phyloP scores from a whole-genome alignment of 2,113 vertebrate genomes.

The Prionailurus viverrinus region DNA sequence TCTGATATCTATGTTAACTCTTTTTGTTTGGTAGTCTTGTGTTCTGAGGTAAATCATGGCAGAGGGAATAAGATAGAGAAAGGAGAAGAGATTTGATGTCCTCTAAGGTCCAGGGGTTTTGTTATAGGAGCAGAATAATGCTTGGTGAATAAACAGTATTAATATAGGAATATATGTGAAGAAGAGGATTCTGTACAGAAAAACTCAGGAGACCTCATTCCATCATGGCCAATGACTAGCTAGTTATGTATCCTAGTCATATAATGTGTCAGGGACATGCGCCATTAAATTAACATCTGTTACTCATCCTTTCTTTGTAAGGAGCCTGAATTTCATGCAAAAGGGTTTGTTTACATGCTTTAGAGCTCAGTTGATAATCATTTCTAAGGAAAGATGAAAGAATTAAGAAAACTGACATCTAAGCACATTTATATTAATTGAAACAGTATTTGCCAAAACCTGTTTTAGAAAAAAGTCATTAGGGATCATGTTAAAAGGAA shows the following conservation, averaged over 20 bases:
- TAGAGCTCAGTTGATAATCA: background rate
- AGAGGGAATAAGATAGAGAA: background rate
- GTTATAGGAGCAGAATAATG: background rate
- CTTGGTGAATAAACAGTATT: background rate
- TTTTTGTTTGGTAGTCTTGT: background rate
- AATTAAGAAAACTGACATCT: background rate
- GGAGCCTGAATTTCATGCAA: background rate
- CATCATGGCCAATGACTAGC: background rate
- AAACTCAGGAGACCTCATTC: background rate
- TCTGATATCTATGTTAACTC: background rate
- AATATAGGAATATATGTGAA: background rate
- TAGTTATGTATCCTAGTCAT: background rate
- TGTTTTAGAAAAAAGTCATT: background rate
- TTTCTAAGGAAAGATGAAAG: background rate
- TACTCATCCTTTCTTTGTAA: background rate
- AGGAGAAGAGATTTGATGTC: background rate
- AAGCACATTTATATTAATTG: background rate
- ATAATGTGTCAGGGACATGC: background rate
- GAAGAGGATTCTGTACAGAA: background rate
- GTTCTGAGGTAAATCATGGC: background rate
- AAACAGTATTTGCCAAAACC: background rate
- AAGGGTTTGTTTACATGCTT: background rate
- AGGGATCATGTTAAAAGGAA: background rate
- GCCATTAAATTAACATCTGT: background rate
- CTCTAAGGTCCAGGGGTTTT: background rate